Base-by-base conservation (phyloP, 2,113 vertebrate genomes). In the Colaptes auratus region DNA sequence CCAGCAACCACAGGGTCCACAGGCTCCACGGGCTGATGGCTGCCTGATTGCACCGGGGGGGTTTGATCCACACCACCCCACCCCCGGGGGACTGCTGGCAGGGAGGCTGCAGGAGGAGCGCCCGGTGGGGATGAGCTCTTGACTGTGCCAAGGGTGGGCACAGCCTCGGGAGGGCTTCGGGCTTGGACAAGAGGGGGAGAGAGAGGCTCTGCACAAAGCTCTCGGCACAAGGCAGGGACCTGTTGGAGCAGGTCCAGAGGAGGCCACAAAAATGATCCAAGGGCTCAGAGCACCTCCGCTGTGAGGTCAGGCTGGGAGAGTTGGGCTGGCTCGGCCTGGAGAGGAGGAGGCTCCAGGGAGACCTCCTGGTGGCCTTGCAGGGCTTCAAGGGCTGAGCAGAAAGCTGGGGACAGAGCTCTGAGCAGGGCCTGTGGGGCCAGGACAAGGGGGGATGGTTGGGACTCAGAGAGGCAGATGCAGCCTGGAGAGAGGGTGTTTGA, bases 91-190 rank as follows among this genome's bases (percentile, higher is more conserved):
- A 19, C 48, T 10, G 75, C 1, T 9, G 70, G 76, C 6, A 50
- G 1, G 52, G 7, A 3, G 44, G 7, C 4, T 4, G 78, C 18
- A 9, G 44, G 14, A 25, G 56, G 27, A 35, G 1, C 12, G 0
- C 35, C 35, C 10, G 17, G 15, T 1, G 71, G 66, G 31, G 7
- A 24, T 0, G 19, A 12, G 19, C 64, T 28, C 35, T 2, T 0
- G 4, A 0, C 10, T 7, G 0, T 3, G 2, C 50, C 5, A 2
- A 7, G 28, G 39, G 21, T 7, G 67, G n/a, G 12, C 53, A 3
- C 33, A 3, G 70, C 63, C 72, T 14, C 0, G 48, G 65, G 17
- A 24, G 4, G 1, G 0, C 6, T 16, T 15, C 10, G 12, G 5
- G 4, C 31, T 33, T 19, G n/a, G 53, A 33, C 31, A 35, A 25